phyloP scores from a whole-genome alignment of 2,113 vertebrate species.

The Alexandromys fortis region DNA sequence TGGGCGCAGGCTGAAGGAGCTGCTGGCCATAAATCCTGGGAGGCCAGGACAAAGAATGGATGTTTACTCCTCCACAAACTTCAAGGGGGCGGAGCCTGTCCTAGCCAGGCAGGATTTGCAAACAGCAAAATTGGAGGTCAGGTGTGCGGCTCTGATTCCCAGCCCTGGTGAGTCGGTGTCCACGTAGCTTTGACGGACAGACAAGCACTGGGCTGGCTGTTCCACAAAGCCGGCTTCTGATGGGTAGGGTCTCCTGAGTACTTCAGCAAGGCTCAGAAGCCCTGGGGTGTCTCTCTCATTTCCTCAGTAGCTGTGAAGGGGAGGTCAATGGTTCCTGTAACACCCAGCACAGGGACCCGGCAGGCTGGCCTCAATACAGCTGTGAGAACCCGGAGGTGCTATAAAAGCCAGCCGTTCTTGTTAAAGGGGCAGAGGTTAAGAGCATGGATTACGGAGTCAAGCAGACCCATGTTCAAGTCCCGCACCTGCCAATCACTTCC shows the following conservation, averaged over 20 bases:
- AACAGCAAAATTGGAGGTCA: not conserved
- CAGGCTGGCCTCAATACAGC: not conserved
- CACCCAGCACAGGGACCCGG: not conserved
- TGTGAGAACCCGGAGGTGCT: not conserved
- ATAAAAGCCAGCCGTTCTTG: not conserved
- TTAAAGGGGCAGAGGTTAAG: not conserved
- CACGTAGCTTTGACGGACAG: not conserved
- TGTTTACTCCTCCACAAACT: conserved; percentile 25
- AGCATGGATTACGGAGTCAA: conserved; percentile 1
- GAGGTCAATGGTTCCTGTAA: not conserved
- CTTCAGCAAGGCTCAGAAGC: not conserved
- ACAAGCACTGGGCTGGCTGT: not conserved
- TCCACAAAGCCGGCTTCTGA: not conserved
- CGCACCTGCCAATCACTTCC: not conserved
- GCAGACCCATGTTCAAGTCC: not conserved
- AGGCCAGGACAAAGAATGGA: not conserved
- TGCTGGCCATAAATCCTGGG: conserved; percentile 49
- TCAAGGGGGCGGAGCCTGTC: not conserved
- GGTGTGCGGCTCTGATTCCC: not conserved
- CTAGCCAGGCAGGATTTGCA: conserved; percentile 14
- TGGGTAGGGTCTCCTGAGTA: not conserved
- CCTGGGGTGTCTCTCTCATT: not conserved
- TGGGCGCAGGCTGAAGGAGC: conserved; percentile 11
- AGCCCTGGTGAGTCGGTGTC: not conserved
- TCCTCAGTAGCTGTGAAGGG: not conserved